A percentile compares a stretch with the other conserved stretches of the same genome.
phyloP scores from a whole-genome alignment of 2,797 vertebrate genomes.

The Semaprochilodus insignis region DNA sequence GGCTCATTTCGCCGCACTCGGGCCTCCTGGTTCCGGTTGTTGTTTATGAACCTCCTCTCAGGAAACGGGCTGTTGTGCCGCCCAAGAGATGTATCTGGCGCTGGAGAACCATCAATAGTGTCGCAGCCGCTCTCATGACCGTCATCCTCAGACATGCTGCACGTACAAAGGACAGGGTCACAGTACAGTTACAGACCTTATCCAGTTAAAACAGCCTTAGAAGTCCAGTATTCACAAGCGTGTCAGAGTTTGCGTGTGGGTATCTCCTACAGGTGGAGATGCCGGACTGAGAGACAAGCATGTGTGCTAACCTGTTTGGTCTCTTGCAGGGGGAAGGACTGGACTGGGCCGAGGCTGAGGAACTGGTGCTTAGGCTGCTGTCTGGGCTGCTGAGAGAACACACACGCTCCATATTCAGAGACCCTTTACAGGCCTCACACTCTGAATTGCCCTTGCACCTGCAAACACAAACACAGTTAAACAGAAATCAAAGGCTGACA shows the following conservation, averaged over 20 bases:
- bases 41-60: constrained; percentile 83
- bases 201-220: too few species aligned
- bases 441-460: constrained; percentile 92
- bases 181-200: not conserved
- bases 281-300: too few species aligned
- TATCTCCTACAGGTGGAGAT: too few species aligned
- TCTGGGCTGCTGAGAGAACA: constrained; percentile 97
- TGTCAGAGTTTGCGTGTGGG: too few species aligned
- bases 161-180: not conserved
- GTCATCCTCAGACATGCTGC: constrained; percentile 94
- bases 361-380: constrained; percentile 95
- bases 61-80: constrained; percentile 82
- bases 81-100: constrained; percentile 85
- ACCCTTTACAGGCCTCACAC: constrained; percentile 94
- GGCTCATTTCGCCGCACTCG: constrained; percentile 56
- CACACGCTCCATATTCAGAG: constrained; percentile 91
- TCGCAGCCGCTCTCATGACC: constrained; percentile 95
- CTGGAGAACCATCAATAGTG: constrained; percentile 91
- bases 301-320: constrained; percentile 86
- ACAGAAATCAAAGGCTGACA: not conserved
- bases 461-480: constrained; percentile 24
- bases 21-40: constrained; percentile 81
- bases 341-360: constrained; percentile 87
- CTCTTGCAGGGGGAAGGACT: constrained; percentile 95
- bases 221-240: too few species aligned